A percentile compares a stretch with the other conserved stretches of the same genome.
Evolutionary conservation across 1,140 invertebrate species (phyloP).

Genomic region (silkworm (Bombyx mori)): DNA sequence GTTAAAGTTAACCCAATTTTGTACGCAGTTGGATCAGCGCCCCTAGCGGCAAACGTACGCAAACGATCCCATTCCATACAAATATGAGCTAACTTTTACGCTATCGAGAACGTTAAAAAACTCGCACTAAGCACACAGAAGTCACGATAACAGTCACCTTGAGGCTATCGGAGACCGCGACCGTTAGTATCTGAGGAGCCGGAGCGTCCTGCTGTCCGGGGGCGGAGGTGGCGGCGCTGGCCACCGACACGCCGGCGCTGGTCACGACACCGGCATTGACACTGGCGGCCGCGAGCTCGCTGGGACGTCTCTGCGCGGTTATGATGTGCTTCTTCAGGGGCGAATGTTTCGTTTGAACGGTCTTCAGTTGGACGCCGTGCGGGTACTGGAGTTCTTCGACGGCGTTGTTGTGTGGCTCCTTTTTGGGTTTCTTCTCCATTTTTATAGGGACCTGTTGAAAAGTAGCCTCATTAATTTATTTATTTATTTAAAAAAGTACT

Average conservation of each 20-base stretch:
- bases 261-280: conserved; percentile 11
- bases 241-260: conserved; percentile 1
- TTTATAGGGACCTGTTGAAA: conserved; percentile 15
- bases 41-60: no score
- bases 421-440: conserved; percentile 28
- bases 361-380: conserved; percentile 37
- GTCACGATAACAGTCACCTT: conserved; percentile 28
- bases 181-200: conserved; percentile 50
- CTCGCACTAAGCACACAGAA: no score
- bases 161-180: conserved; percentile 56
- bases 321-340: conserved; percentile 55
- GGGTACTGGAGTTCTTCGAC: conserved; percentile 30
- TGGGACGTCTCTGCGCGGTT: conserved; percentile 16
- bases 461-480: neutral
- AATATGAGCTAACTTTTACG: no score
- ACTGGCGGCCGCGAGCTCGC: conserved; percentile 18
- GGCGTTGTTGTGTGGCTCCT: conserved; percentile 13
- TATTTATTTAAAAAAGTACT: neutral
- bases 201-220: conserved; percentile 1
- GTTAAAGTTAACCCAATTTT: neutral
- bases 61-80: no score
- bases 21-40: no score
- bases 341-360: conserved; percentile 36
- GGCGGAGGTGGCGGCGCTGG: conserved; percentile 18
- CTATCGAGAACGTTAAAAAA: no score